Percentiles rank a stretch among this genome's conserved stretches.
Evolutionary conservation across 2,113 vertebrate species (phyloP).

Genomic region (Camelus dromedarius): DNA sequence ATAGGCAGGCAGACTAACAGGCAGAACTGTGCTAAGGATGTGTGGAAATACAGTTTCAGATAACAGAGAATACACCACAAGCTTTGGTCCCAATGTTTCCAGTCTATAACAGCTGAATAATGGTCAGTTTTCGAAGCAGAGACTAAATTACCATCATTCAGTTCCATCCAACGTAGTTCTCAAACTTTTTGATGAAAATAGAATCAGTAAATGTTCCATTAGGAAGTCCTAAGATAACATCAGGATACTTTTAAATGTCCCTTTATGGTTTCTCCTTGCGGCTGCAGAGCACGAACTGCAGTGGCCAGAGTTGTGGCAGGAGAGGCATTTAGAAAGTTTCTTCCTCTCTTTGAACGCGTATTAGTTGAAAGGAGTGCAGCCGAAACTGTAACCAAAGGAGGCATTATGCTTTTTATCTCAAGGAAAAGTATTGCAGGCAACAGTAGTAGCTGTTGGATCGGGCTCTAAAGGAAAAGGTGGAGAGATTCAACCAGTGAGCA

Average conservation of each 20-base stretch:
- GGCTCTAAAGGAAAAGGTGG: no score
- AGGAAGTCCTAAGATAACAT: constrained; percentile 42
- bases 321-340: no score
- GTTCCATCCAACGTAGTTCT: neutral
- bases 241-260: neutral
- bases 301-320: no score
- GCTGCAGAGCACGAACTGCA: no score
- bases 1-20: neutral
- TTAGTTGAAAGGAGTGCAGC: no score
- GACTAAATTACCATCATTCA: constrained; percentile 3
- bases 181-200: neutral
- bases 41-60: neutral
- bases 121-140: neutral
- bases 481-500: no score
- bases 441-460: no score
- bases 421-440: no score
- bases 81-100: neutral
- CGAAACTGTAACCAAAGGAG: no score
- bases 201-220: constrained; percentile 24
- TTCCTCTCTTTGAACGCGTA: no score
- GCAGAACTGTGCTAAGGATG: neutral
- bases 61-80: neutral
- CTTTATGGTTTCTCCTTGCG: neutral
- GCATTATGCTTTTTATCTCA: no score
- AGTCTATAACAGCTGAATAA: neutral